Evolutionary conservation across 2,888 invertebrate species (phyloP).

Genomic region (Lycophotia porphyrea): DNA sequence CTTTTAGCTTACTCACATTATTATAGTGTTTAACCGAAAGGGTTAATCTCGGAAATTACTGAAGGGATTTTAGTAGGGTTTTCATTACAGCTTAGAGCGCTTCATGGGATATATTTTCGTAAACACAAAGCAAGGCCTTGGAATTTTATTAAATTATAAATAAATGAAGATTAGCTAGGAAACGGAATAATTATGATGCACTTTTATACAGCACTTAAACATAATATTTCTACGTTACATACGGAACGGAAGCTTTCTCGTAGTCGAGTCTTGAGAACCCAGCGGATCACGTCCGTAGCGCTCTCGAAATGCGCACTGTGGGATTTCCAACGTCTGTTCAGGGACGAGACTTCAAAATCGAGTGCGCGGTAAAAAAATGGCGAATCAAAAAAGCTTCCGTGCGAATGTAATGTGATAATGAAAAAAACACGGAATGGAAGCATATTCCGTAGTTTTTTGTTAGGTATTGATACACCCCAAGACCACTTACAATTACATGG

Average conservation of each 20-base stretch:
- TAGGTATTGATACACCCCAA: neutral
- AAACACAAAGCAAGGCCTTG: neutral
- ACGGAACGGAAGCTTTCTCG: neutral
- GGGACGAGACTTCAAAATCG: neutral
- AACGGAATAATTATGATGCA: neutral
- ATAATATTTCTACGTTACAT: neutral
- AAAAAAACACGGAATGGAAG: too few species aligned
- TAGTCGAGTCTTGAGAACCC: neutral
- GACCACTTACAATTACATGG: neutral
- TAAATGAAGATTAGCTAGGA: neutral
- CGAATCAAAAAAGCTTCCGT: neutral
- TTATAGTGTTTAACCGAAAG: conserved; percentile 12
- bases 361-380: neutral
- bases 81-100: conserved; percentile 1
- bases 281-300: neutral
- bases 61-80: conserved; percentile 23
- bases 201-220: neutral
- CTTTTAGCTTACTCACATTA: neutral
- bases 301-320: neutral
- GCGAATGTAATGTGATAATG: too few species aligned
- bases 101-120: neutral
- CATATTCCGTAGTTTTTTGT: too few species aligned
- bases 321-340: neutral
- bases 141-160: neutral
- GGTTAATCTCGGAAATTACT: conserved; percentile 30